Percentiles rank a stretch among this genome's conserved stretches.
Conservation (phyloP, 2,113 vertebrate species). For the Xenopus tropicalis region UCB_Xtro_10.0 CM004452.2:16278001-16278500, state of each 20-base stretch:
- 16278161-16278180: constrained; percentile 32
- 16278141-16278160: constrained; percentile 2
- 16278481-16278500: too few species aligned
- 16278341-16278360: constrained; percentile 5
- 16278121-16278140: constrained; percentile 6
- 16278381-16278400: constrained; percentile 11
- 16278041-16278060: too few species aligned
- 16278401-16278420: neutral
- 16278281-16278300: constrained; percentile 8
- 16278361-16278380: constrained; percentile 29
- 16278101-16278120: neutral
- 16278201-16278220: constrained; percentile 33
- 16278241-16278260: constrained; percentile 6
- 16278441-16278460: constrained; percentile 6
- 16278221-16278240: constrained; percentile 17
- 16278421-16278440: neutral
- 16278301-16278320: constrained; percentile 11
- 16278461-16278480: neutral
- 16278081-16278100: neutral
- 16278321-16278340: constrained; percentile 26
- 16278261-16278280: constrained; percentile 12
- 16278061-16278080: too few species aligned
- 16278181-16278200: constrained; percentile 17
- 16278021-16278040: too few species aligned
- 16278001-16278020: too few species aligned